Conservation (phyloP, 2,113 vertebrate species). For the Nannospalax galili region DNA sequence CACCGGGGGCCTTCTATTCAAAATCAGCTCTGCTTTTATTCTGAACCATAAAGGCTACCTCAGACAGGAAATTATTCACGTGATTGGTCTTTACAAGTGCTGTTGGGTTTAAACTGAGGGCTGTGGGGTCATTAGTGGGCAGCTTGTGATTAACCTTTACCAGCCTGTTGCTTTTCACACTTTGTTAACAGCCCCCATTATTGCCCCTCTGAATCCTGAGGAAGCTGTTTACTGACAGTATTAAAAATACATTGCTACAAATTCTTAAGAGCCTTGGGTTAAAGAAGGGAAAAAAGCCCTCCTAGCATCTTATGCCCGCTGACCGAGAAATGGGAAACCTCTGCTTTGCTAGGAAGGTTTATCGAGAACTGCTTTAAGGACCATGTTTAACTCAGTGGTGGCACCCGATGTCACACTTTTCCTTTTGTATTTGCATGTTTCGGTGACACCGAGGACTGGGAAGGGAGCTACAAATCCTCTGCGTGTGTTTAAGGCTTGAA, state of each 20-base stretch:
- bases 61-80: constrained; percentile 95
- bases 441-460: not conserved
- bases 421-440: not conserved
- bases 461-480: not conserved
- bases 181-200: constrained; percentile 91
- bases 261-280: constrained; percentile 82
- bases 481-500: not conserved
- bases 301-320: constrained; percentile 68
- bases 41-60: constrained; percentile 90
- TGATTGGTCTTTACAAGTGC: constrained; percentile 93
- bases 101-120: constrained; percentile 88
- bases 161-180: constrained; percentile 91
- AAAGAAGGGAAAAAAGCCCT: constrained; percentile 37
- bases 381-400: constrained; percentile 12
- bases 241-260: constrained; percentile 89
- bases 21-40: constrained; percentile 90
- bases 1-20: constrained; percentile 89
- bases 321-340: constrained; percentile 57
- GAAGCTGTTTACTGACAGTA: constrained; percentile 91
- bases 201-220: constrained; percentile 86
- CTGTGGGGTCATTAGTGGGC: constrained; percentile 91
- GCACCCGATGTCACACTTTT: not conserved
- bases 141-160: constrained; percentile 93
- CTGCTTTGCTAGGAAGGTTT: constrained; percentile 69
- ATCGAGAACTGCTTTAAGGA: constrained; percentile 60